These are phyloP conservation scores for Dione vanillae DNA, from an alignment of 2,888 invertebrate species.

Conservation along the genomic window DNA sequence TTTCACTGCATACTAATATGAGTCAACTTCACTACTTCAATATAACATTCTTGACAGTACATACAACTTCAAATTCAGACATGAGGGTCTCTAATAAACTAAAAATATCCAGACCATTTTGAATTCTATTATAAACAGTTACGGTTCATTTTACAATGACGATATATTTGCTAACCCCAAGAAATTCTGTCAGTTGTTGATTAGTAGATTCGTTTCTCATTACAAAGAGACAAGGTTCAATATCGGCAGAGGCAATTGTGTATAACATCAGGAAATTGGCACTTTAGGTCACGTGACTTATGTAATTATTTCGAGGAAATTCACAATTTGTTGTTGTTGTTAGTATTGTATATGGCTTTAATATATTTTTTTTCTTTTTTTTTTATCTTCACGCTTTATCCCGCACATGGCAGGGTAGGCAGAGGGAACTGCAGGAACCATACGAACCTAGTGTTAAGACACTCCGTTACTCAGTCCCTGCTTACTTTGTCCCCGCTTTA, in stretches of 20 bases:
- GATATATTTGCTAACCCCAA: conserved; percentile 34
- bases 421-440: too few species aligned
- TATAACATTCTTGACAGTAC: conserved; percentile 36
- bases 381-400: too few species aligned
- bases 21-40: conserved; percentile 25
- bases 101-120: background rate
- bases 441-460: too few species aligned
- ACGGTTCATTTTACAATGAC: background rate
- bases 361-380: too few species aligned
- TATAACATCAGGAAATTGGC: conserved; percentile 52
- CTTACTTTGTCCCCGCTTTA: too few species aligned
- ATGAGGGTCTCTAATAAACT: conserved; percentile 25
- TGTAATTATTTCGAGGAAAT: conserved; percentile 47
- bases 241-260: conserved; percentile 28
- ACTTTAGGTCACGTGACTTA: conserved; percentile 58
- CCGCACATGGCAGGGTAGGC: too few species aligned
- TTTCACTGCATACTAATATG: background rate
- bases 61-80: conserved; percentile 40
- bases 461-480: too few species aligned
- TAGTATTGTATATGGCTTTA: conserved; percentile 3
- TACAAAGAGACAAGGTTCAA: conserved; percentile 17
- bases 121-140: background rate
- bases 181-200: conserved; percentile 12
- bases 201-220: conserved; percentile 24
- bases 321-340: conserved; percentile 35